Evolutionary conservation across 2,888 invertebrate species (phyloP), one percentile per base, ranked within the genome.

Genomic region (Fissipunctia ypsillon): DNA sequence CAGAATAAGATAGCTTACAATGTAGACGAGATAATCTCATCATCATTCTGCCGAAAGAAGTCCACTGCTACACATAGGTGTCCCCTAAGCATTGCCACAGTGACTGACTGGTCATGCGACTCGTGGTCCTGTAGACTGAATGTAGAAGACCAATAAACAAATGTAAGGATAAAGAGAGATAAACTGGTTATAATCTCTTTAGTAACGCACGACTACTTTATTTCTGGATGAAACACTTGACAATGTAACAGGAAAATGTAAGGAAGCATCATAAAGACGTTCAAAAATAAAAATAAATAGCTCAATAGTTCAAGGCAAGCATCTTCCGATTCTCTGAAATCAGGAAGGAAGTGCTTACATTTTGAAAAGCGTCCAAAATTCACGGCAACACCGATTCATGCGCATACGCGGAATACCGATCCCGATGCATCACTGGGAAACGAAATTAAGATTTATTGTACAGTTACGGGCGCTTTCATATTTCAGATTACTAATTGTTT

Each of bases 301-400:
- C 61, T 52, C 48, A 70, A 75, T 71, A 59, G 59, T 70, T 85
- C 69, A 76, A 75, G 70, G 63, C 12, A 68, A 77, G 52, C 45
- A 71, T 63, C 60, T 61, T 71, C 45, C 54, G 69, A 76, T 78
- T 86, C 76, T 38, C 22, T 6, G 87, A 81, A 84, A 45, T 71
- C 69, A 74, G 87, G 87, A 88, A 86, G 87, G 83, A 88, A 86
- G 66, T 77, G 48, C 41, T 41, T 38, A 28, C 64, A 71, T 75
- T 82, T 86, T 86, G 86, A 88, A 78, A 86, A 67, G 73, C 84
- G 72, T 88, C 86, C 88, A 87, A 86, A 78, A 65, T 74, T 77
- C 54, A 67, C 68, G 10, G 25, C 74, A 67, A 68, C 38, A 54
- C 60, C 76, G 69, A 88, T 69, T 88, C 84, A 84, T 59, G 48